These are phyloP conservation scores for Vesta saturnalis DNA, from an alignment of 2,888 invertebrate genomes.

Conservation along the genomic window DNA sequence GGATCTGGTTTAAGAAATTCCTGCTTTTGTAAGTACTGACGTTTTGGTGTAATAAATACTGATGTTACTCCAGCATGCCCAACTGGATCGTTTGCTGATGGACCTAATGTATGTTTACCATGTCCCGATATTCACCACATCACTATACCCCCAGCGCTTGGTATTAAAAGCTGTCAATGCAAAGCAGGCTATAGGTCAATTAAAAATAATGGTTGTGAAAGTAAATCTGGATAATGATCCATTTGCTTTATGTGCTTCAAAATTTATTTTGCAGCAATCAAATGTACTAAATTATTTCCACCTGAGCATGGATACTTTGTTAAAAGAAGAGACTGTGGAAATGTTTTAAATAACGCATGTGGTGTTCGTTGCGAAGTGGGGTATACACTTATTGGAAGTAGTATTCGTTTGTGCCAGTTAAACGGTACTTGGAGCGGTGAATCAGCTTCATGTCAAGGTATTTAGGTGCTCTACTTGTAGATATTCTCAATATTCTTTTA, in stretches of 20 bases:
- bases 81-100: conserved; percentile 72
- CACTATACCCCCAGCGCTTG: conserved; percentile 67
- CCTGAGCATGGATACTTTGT: conserved; percentile 76
- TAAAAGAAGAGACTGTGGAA: conserved; percentile 68
- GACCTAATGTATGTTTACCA: conserved; percentile 61
- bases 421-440: conserved; percentile 75
- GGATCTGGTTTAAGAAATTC: conserved; percentile 70
- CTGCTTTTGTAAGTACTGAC: conserved; percentile 66
- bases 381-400: conserved; percentile 63
- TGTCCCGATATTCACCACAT: conserved; percentile 74
- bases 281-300: conserved; percentile 67
- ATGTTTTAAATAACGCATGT: conserved; percentile 76
- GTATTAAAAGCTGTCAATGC: conserved; percentile 69
- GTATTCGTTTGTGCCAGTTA: conserved; percentile 71
- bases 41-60: too few species aligned
- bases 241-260: too few species aligned
- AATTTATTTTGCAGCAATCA: too few species aligned
- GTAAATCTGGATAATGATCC: conserved; percentile 56
- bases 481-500: conserved; percentile 51
- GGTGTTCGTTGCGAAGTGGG: conserved; percentile 74
- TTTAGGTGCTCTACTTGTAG: conserved; percentile 27
- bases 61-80: conserved; percentile 67
- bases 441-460: conserved; percentile 71
- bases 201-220: conserved; percentile 66
- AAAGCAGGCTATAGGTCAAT: conserved; percentile 68